Evolutionary conservation across 2,797 vertebrate genomes (phyloP), one percentile per base, ranked within the genome.

Genomic region (Halcyon chelicuti): DNA sequence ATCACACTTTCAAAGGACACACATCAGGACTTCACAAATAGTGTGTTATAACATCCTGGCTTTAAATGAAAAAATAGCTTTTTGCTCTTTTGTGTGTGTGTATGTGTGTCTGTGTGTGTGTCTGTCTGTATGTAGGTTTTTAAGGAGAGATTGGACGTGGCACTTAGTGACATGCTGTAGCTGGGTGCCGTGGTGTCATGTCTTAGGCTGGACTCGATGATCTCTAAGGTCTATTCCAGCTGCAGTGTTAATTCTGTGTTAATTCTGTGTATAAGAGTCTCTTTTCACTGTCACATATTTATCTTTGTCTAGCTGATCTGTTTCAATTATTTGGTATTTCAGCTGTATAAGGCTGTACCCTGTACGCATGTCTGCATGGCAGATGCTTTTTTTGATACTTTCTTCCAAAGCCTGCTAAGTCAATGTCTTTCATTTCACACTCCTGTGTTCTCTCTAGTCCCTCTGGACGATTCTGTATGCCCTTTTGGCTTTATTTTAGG

Each of bases 401-500:
- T 67, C 37, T 87, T 88, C 52, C 47, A 77, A 46, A 91, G 42
- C 66, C 55, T 68, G 8, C 65, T 65, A 83, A 83, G 54, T 74
- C 73, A 83, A 15, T 26, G 28, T 35, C 72, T 89, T 94, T 94
- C n/a, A 81, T 87, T 96, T 93, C 52, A 68, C 7, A 58, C 28
- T 83, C 17, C 13, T 42, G 4, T 55, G 14, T 75, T 31, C 42
- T 63, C 33, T 19, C 52, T 77, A 14, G 14, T 68, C 16, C 31
- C 19, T 9, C 19, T 39, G 79, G 76, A 68, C 4, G 19, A 23
- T 71, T 78, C 54, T 75, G 29, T 7, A 1, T 76, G 77, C 73
- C 66, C 82, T 88, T 75, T 65, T 88, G 91, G 77, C 67, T 95
- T 93, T 82, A 79, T 73, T 84, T 93, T 72, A 90, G 44, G 39